Conservation (phyloP, 2,888 invertebrate species). For the Volucella zonaria region DNA sequence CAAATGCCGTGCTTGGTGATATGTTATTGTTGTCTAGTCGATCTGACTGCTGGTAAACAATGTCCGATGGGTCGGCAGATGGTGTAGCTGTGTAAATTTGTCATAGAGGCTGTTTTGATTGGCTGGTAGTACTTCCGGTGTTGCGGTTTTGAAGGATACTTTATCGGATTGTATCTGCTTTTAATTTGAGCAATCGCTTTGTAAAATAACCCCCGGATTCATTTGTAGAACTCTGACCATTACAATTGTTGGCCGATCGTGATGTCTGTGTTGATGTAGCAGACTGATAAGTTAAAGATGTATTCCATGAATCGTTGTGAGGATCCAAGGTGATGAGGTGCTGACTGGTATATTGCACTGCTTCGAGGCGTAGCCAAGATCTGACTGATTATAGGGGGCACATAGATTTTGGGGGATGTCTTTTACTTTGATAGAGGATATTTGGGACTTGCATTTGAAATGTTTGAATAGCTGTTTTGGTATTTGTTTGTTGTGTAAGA, state of each 20-base stretch:
- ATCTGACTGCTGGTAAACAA: too few relatives aligned
- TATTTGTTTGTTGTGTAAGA: too few relatives aligned
- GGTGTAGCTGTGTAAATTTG: slow-evolving; percentile 57
- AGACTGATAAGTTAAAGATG: slow-evolving; percentile 56
- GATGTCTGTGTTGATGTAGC: slow-evolving; percentile 30
- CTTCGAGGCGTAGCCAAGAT: slow-evolving; percentile 72
- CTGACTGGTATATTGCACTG: slow-evolving; percentile 62
- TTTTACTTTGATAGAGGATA: slow-evolving; percentile 53
- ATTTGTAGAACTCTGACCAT: slow-evolving; percentile 80
- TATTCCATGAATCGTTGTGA: too few relatives aligned
- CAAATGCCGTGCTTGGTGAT: too few relatives aligned
- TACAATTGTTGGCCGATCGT: slow-evolving; percentile 78
- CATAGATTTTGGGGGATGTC: slow-evolving; percentile 78
- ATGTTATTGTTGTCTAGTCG: too few relatives aligned
- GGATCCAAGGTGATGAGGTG: slow-evolving; percentile 64
- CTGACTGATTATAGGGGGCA: slow-evolving; percentile 79
- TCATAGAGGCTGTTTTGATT: slow-evolving; percentile 59
- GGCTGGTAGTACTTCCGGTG: slow-evolving; percentile 32
- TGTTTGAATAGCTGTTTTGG: slow-evolving; percentile 3
- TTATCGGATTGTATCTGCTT: slow-evolving; percentile 75
- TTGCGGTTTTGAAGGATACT: slow-evolving; percentile 64
- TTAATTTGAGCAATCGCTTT: slow-evolving; percentile 81
- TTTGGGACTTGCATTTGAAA: slow-evolving; percentile 28
- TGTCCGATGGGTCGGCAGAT: slow-evolving; percentile 66
- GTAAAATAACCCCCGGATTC: slow-evolving; percentile 89